phyloP scores from a whole-genome alignment of 2,113 vertebrate species.

The Cettia cetti region DNA sequence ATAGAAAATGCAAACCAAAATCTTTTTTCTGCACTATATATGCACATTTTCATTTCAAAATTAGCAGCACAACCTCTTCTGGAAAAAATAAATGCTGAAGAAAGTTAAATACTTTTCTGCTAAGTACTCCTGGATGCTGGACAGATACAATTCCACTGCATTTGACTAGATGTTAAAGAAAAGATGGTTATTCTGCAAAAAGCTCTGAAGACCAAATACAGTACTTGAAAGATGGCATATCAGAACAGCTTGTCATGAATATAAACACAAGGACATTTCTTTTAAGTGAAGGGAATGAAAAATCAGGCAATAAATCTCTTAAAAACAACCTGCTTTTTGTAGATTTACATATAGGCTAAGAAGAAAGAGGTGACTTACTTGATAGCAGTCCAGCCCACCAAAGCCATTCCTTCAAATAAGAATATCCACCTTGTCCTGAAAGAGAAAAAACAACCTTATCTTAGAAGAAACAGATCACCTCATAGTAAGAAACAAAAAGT shows the following conservation, averaged over 20 bases:
- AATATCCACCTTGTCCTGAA: constrained; percentile 80
- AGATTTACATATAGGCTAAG: background rate
- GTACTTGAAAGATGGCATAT: background rate
- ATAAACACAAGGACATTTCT: background rate
- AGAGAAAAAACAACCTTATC: background rate
- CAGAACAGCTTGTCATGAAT: background rate
- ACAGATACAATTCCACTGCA: background rate
- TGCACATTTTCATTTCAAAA: background rate
- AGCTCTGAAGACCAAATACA: background rate
- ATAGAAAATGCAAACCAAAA: background rate
- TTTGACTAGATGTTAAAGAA: background rate
- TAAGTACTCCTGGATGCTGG: background rate
- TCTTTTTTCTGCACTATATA: background rate
- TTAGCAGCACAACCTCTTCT: background rate
- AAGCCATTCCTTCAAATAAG: constrained; percentile 82
- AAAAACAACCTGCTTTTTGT: background rate
- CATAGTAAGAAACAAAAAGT: background rate
- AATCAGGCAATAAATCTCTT: background rate
- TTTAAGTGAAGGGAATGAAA: background rate
- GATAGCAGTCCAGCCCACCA: constrained; percentile 82
- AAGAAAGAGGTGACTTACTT: constrained; percentile 65
- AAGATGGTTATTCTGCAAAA: background rate
- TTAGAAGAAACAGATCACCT: background rate
- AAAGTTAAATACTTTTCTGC: background rate
- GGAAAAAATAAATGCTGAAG: background rate